Evolutionary conservation across 2,797 vertebrate species (phyloP).

Genomic region (Acanthopagrus latus): DNA sequence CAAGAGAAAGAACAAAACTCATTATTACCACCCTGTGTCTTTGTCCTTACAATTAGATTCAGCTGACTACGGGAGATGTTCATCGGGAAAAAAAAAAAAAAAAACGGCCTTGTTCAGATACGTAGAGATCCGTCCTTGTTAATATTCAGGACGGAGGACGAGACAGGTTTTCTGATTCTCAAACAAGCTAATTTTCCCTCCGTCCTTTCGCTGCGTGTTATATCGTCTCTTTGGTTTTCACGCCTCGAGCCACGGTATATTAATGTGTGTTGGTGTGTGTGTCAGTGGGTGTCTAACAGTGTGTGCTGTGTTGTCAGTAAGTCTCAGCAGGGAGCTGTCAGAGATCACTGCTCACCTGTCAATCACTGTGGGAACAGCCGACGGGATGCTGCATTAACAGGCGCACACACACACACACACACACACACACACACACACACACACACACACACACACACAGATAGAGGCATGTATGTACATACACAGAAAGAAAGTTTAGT

Average conservation of each 20-base stretch:
- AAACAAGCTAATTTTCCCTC: slow-evolving; percentile 14
- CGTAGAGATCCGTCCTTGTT: slow-evolving; percentile 14
- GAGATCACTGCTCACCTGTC: slow-evolving; percentile 59
- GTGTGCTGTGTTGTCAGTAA: slow-evolving; percentile 41
- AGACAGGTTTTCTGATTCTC: neutral
- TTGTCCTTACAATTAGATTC: slow-evolving; percentile 30
- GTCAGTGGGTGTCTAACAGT: slow-evolving; percentile 31
- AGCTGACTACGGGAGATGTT: slow-evolving; percentile 55
- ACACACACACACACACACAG: slow-evolving; percentile 3
- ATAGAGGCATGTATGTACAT: neutral
- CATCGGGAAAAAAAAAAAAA: slow-evolving; percentile 9
- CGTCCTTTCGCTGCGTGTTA: neutral
- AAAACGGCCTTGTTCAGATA: neutral
- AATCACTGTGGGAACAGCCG: slow-evolving; percentile 40
- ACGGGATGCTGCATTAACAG: slow-evolving; percentile 7
- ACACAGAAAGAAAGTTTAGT: no score
- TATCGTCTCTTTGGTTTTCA: neutral
- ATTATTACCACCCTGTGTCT: slow-evolving; percentile 30
- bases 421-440: slow-evolving; percentile 1
- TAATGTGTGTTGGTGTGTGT: slow-evolving; percentile 25
- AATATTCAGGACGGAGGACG: slow-evolving; percentile 7
- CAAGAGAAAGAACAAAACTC: slow-evolving; percentile 34
- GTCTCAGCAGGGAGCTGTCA: slow-evolving; percentile 53
- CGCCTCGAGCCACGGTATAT: slow-evolving; percentile 23
- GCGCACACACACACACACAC: neutral